These are phyloP conservation scores for Agonopterix subpropinquella DNA, from an alignment of 2,888 invertebrate species.

Conservation along the genomic window DNA sequence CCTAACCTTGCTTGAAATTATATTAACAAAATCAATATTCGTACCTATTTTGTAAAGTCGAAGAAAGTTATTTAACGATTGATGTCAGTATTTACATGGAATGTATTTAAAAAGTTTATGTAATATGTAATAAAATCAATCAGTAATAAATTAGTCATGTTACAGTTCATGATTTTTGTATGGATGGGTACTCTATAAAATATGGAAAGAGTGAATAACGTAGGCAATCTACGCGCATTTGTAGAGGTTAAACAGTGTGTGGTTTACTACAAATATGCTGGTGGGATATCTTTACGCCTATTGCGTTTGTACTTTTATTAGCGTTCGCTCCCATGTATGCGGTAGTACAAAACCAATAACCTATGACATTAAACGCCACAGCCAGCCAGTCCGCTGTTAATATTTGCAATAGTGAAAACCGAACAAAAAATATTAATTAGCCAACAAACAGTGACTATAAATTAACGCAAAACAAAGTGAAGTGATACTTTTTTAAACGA, in stretches of 20 bases:
- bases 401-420: slow-evolving; percentile 6
- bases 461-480: slow-evolving; percentile 33
- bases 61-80: too few species aligned
- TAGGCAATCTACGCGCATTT: slow-evolving; percentile 6
- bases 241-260: slow-evolving; percentile 15
- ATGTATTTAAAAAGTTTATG: too few species aligned
- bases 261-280: slow-evolving; percentile 18
- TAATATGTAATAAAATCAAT: too few species aligned
- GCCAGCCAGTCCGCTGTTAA: slow-evolving; percentile 8
- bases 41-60: too few species aligned
- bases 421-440: slow-evolving; percentile 12
- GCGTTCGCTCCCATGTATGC: slow-evolving; percentile 23
- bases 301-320: slow-evolving; percentile 43
- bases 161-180: too few species aligned
- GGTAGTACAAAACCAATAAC: slow-evolving; percentile 33
- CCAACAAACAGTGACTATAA: slow-evolving; percentile 19
- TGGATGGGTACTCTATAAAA: too few species aligned
- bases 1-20: too few species aligned
- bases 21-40: too few species aligned
- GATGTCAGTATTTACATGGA: too few species aligned
- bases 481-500: slow-evolving; percentile 27
- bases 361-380: slow-evolving; percentile 35
- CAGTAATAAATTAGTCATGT: too few species aligned
- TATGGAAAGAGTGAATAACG: too few species aligned
- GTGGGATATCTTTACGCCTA: slow-evolving; percentile 39